Conservation (phyloP, 2,888 invertebrate species). For the Polydrusus pterygomalis region DNA sequence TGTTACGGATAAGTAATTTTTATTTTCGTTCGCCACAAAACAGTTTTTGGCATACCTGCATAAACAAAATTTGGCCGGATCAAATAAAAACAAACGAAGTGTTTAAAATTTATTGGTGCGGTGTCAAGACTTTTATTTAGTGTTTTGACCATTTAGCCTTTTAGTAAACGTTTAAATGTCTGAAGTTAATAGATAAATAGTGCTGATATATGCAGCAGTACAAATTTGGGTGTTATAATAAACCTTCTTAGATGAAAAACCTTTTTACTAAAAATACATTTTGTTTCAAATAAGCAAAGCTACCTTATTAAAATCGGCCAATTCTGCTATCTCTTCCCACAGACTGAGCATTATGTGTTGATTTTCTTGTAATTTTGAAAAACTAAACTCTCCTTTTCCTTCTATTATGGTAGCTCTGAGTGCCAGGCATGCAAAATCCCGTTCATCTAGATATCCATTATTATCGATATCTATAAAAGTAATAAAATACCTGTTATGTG, state of each 20-base stretch:
- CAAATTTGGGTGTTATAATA: no score
- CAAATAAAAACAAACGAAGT: conserved; percentile 5
- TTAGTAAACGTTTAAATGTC: neutral
- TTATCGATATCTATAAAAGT: conserved; percentile 85
- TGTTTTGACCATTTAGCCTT: neutral
- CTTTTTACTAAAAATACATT: no score
- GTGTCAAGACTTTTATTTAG: neutral
- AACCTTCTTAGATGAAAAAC: neutral
- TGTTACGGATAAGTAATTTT: conserved; percentile 32
- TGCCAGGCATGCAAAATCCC: conserved; percentile 89
- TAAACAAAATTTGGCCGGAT: conserved; percentile 31
- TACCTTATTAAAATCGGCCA: conserved; percentile 92
- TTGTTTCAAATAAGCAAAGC: no score
- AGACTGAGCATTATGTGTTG: conserved; percentile 88
- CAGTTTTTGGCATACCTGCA: conserved; percentile 38
- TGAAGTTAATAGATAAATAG: neutral
- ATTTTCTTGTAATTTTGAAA: conserved; percentile 83
- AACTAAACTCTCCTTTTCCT: conserved; percentile 87
- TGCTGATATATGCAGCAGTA: no score
- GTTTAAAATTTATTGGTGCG: neutral
- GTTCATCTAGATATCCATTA: conserved; percentile 87
- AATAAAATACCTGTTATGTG: conserved; percentile 5
- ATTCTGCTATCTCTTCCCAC: conserved; percentile 90
- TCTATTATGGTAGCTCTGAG: conserved; percentile 87
- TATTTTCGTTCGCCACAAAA: conserved; percentile 26